phyloP scores from a whole-genome alignment of 2,888 invertebrate genomes.

The Listrodromus nycthemerus region DNA sequence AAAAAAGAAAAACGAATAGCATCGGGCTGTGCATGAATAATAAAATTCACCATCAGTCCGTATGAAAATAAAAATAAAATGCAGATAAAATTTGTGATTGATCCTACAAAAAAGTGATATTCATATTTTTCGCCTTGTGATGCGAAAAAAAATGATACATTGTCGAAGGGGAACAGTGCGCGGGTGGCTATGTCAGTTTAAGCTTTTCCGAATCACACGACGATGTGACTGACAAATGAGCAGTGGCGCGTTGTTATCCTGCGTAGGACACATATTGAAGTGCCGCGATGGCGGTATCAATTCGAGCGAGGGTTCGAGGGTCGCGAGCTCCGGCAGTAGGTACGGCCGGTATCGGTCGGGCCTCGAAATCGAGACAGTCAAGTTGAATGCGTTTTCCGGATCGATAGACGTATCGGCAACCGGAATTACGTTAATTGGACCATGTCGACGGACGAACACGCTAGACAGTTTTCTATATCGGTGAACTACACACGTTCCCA shows the following conservation, averaged over 20 bases:
- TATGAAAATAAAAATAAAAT: too few species aligned
- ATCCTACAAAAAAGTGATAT: neutral
- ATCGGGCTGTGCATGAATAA: too few species aligned
- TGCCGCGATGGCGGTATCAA: constrained; percentile 11
- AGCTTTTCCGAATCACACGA: constrained; percentile 55
- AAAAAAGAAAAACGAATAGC: too few species aligned
- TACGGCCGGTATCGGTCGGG: constrained; percentile 32
- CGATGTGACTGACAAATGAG: constrained; percentile 69
- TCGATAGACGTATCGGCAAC: constrained; percentile 74
- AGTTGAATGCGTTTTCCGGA: constrained; percentile 72
- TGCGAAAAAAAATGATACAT: neutral
- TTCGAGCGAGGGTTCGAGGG: constrained; percentile 18
- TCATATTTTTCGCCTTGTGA: neutral
- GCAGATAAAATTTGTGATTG: too few species aligned
- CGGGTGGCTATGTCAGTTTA: neutral
- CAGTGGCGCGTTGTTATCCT: constrained; percentile 66
- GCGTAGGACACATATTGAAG: constrained; percentile 50
- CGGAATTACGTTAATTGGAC: constrained; percentile 80
- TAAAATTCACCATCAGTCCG: too few species aligned
- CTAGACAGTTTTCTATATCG: constrained; percentile 75
- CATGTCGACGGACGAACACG: constrained; percentile 73
- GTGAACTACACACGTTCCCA: constrained; percentile 42
- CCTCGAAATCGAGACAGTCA: constrained; percentile 48
- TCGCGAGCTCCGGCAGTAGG: constrained; percentile 44
- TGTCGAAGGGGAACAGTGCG: neutral